phyloP scores from a whole-genome alignment of 2,888 invertebrate species.

The Hypena proboscidalis region DNA sequence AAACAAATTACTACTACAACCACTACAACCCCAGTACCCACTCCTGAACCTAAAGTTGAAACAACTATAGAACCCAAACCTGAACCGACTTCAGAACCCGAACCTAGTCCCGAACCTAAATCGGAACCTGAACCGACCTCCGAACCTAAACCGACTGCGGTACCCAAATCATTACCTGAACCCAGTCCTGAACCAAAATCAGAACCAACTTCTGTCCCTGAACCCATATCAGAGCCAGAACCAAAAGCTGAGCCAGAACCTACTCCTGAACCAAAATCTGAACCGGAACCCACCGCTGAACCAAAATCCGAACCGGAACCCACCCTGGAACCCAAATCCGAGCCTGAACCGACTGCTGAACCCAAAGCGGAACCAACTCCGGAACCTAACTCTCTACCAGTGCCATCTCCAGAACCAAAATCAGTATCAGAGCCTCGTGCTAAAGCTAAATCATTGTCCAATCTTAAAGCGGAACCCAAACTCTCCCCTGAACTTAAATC shows the following conservation, averaged over 20 bases:
- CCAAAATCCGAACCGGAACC: slow-evolving; percentile 40
- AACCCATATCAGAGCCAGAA: slow-evolving; percentile 37
- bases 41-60: slow-evolving; percentile 49
- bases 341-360: slow-evolving; percentile 47
- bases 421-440: slow-evolving; percentile 56
- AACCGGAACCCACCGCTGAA: slow-evolving; percentile 35
- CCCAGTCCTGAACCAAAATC: slow-evolving; percentile 39
- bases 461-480: slow-evolving; percentile 40
- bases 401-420: slow-evolving; percentile 42
- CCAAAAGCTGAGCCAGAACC: slow-evolving; percentile 43
- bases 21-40: slow-evolving; percentile 56
- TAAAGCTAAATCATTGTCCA: too few relatives aligned
- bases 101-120: slow-evolving; percentile 51
- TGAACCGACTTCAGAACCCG: slow-evolving; percentile 31
- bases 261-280: slow-evolving; percentile 38
- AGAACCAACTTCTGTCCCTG: slow-evolving; percentile 25
- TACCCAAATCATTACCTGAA: slow-evolving; percentile 45
- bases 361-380: slow-evolving; percentile 47
- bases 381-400: slow-evolving; percentile 59
- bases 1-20: slow-evolving; percentile 59
- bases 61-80: slow-evolving; percentile 58
- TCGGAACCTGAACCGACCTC: slow-evolving; percentile 46
- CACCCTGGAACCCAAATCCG: slow-evolving; percentile 51
- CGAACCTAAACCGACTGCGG: slow-evolving; percentile 50
- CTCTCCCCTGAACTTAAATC: slow-evolving; percentile 38